A percentile compares a stretch with the other conserved stretches of the same genome.
Conservation (phyloP, 2,888 invertebrate species). For the Xylophagus ater region DNA sequence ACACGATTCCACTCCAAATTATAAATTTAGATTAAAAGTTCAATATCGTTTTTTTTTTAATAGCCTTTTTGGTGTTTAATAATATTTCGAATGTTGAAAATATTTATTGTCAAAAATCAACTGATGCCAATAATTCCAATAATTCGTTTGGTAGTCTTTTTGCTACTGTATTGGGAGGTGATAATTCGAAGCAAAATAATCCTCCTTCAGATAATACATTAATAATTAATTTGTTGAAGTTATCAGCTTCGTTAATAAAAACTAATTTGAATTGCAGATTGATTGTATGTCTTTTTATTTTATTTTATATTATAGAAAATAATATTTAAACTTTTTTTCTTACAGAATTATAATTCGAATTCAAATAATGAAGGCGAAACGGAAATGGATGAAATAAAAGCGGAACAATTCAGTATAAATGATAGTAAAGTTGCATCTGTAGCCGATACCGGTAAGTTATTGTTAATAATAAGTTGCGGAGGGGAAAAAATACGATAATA, state of each 20-base stretch:
- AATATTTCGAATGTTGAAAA: constrained; percentile 45
- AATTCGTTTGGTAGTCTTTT: constrained; percentile 64
- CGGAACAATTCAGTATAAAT: constrained; percentile 47
- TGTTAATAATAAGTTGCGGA: too few relatives aligned
- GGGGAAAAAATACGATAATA: too few relatives aligned
- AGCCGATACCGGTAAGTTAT: constrained; percentile 61
- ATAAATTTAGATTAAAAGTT: too few relatives aligned
- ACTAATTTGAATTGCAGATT: constrained; percentile 48
- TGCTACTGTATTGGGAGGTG: constrained; percentile 58
- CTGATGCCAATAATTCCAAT: constrained; percentile 42
- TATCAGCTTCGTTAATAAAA: constrained; percentile 51
- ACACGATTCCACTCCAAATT: too few relatives aligned
- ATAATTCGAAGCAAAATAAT: constrained; percentile 49
- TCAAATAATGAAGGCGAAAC: constrained; percentile 49
- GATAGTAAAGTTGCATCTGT: constrained; percentile 52
- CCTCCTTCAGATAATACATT: constrained; percentile 61
- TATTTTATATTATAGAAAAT: too few relatives aligned
- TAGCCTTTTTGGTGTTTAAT: constrained; percentile 43
- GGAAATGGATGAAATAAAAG: constrained; percentile 81
- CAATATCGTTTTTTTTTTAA: constrained; percentile 20
- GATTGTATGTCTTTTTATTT: too few relatives aligned
- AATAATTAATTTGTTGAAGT: constrained; percentile 57
- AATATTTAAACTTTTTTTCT: neutral
- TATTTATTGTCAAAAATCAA: constrained; percentile 44
- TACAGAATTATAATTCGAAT: neutral